A percentile compares a stretch with the other conserved stretches of the same genome.
Conservation (phyloP, 2,888 invertebrate genomes). For the Dioctria rufipes region DNA sequence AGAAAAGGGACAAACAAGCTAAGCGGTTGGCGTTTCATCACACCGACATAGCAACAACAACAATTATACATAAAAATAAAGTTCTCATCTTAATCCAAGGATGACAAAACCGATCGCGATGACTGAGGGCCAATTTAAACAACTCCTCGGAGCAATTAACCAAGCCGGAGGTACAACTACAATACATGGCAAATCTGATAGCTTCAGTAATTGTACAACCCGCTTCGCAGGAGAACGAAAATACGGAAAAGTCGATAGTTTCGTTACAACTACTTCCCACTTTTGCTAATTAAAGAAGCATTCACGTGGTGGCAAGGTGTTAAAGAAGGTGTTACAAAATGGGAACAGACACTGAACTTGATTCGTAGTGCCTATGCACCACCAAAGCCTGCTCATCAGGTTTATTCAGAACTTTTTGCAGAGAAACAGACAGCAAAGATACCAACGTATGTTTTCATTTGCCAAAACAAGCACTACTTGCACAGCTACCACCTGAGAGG, state of each 20-base stretch:
- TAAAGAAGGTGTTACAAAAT: not conserved
- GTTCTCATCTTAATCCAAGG: not conserved
- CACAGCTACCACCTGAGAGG: not conserved
- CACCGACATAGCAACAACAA: too few species aligned
- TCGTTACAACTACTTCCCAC: not conserved
- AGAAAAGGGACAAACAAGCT: too few species aligned
- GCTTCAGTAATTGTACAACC: not conserved
- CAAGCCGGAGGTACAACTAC: not conserved
- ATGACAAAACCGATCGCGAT: not conserved
- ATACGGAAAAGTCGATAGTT: not conserved
- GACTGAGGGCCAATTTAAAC: not conserved
- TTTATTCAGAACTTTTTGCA: not conserved
- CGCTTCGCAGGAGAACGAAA: not conserved
- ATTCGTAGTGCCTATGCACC: not conserved
- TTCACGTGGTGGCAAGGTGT: not conserved
- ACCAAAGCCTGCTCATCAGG: not conserved
- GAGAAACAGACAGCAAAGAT: not conserved
- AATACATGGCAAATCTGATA: not conserved
- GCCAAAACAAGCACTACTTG: not conserved
- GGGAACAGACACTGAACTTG: not conserved
- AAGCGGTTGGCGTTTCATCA: too few species aligned
- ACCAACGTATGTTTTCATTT: not conserved
- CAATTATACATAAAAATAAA: too few species aligned
- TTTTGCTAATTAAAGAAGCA: not conserved
- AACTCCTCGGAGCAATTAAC: not conserved